These are phyloP conservation scores for Hedya salicella DNA, from an alignment of 2,888 invertebrate species.

Conservation along the genomic window DNA sequence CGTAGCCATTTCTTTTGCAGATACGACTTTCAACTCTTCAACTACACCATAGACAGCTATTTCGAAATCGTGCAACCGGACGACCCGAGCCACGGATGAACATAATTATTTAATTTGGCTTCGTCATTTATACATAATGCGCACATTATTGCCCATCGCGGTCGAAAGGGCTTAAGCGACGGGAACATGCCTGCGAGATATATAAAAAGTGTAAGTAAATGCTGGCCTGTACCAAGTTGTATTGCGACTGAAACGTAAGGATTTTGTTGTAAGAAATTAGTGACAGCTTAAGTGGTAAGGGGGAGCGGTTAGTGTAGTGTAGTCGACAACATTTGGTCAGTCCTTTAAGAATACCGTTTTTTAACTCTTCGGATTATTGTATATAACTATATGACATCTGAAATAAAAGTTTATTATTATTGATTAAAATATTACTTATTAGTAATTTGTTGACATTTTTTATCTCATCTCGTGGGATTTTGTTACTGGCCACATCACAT, in stretches of 20 bases:
- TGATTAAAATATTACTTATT: no score
- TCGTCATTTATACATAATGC: constrained; percentile 40
- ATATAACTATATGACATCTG: no score
- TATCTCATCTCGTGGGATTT: neutral
- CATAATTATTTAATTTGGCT: constrained; percentile 40
- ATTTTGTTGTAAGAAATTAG: neutral
- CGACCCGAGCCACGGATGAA: constrained; percentile 67
- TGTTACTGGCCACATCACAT: neutral
- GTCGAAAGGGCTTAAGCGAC: constrained; percentile 11
- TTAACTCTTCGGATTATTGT: neutral
- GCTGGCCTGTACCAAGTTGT: neutral
- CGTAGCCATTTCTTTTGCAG: constrained; percentile 79
- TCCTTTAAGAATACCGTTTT: no score
- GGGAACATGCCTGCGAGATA: neutral
- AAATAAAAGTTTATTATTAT: no score
- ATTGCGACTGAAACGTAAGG: neutral
- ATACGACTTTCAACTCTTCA: constrained; percentile 94
- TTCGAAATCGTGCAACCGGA: constrained; percentile 84
- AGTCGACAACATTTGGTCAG: neutral
- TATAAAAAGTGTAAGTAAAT: neutral
- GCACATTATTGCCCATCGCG: constrained; percentile 20
- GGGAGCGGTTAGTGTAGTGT: neutral
- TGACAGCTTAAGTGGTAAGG: neutral
- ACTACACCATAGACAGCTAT: constrained; percentile 90
- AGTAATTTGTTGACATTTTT: neutral